Evolutionary conservation across 2,888 invertebrate species (phyloP), one percentile per base, ranked within the genome.

Genomic region (Hydrotaea cyrtoneurina): DNA sequence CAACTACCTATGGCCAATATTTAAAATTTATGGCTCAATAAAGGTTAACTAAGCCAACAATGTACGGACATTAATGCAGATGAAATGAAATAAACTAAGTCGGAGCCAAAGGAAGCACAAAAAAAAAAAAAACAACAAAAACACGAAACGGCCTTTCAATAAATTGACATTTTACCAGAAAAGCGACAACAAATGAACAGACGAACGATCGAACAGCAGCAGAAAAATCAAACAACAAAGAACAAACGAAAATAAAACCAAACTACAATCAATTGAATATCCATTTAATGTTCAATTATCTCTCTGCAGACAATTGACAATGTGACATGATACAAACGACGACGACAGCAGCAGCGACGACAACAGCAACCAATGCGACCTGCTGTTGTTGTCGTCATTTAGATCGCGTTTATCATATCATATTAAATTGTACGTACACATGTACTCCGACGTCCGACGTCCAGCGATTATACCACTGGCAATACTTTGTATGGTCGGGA

Each of bases 241-340:
- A 57, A 39, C 31, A 31, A 31, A 31, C 31, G 31, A 31, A 31
- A 31, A 31, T 31, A 31, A 31, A 31, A 31, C 2, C 31, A 31
- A 31, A 31, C 3, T 31, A 73, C 53, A 76, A 73, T 76, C 78
- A 85, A 73, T 82, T 85, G 78, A 73, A 81, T 79, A 76, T 85
- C 82, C 84, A 85, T 85, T 85, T 82, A 85, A 85, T 85, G 84
- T 85, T 85, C 81, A 82, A 85, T 82, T 85, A 79, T 82, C 73
- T 82, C 73, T 82, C 73, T 82, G 82, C 62, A 82, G 82, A 80
- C 82, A 85, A 75, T 82, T 82, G 85, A 82, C 85, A 82, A 82
- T 80, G 85, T 78, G 80, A 82, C 82, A 82, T 80, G 74, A 78
- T 80, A 82, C 71, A 77, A 39, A 75, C 82, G 82, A 80, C 39